Percentiles rank a stretch among this genome's conserved stretches.
Evolutionary conservation across 2,113 vertebrate genomes (phyloP).

Genomic region (Lipotes vexillifer): DNA sequence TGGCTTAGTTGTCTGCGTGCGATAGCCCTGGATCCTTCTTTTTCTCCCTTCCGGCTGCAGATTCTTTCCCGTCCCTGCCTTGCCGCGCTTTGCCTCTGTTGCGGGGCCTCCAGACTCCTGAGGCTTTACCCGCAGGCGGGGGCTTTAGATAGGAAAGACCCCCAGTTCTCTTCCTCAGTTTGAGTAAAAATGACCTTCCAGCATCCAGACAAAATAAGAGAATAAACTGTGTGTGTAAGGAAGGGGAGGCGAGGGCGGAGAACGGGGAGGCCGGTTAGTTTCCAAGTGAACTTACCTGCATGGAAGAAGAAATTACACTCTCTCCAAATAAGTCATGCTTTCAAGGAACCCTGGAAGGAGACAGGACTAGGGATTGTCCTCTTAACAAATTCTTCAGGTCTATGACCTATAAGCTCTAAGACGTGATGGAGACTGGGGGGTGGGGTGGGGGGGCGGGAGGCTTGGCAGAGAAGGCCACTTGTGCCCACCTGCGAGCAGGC

Average conservation of each 20-base stretch:
- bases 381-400: not conserved
- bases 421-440: fast-evolving
- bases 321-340: not conserved
- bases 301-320: not conserved
- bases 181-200: not conserved
- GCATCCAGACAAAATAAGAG: not conserved
- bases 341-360: not conserved
- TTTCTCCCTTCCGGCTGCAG: not conserved
- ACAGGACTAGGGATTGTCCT: not conserved
- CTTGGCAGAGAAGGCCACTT: not conserved
- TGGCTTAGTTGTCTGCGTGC: fast-evolving
- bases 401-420: not conserved
- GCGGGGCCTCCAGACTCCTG: fast-evolving
- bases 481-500: not conserved
- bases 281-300: not conserved
- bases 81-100: fast-evolving
- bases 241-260: not conserved
- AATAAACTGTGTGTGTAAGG: not conserved
- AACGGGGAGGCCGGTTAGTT: not conserved
- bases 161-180: not conserved
- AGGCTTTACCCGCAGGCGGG: not conserved
- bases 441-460: fast-evolving
- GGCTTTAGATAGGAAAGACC: not conserved
- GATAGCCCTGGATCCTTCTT: fast-evolving
- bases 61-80: not conserved